phyloP scores from a whole-genome alignment of 2,797 vertebrate species.

The Thunnus albacares region DNA sequence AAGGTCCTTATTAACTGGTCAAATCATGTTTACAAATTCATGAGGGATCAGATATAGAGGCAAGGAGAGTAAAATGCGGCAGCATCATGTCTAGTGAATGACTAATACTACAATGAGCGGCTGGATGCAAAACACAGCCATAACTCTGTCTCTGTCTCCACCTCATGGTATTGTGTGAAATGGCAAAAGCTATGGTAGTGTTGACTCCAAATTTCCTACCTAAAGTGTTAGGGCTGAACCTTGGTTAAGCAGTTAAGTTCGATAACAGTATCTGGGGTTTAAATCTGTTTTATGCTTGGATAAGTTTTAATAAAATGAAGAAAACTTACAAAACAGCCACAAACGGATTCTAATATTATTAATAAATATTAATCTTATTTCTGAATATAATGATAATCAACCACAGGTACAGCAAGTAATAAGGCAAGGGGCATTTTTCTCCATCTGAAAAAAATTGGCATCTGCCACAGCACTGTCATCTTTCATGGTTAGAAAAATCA shows the following conservation, averaged over 20 bases:
- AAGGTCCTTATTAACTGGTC: slow-evolving; percentile 77
- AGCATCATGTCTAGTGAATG: slow-evolving; percentile 67
- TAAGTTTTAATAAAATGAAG: slow-evolving; percentile 20
- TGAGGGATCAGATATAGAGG: slow-evolving; percentile 68
- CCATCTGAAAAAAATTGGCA: slow-evolving; percentile 77
- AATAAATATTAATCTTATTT: slow-evolving; percentile 49
- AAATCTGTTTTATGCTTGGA: slow-evolving; percentile 18
- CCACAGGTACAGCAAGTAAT: slow-evolving; percentile 21
- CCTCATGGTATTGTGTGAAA: slow-evolving; percentile 75
- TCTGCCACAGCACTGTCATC: slow-evolving; percentile 73
- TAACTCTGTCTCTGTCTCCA: slow-evolving; percentile 85
- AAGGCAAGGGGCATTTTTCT: slow-evolving; percentile 69
- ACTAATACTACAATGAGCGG: slow-evolving; percentile 58
- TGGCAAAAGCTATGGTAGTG: slow-evolving; percentile 32
- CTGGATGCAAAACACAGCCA: slow-evolving; percentile 56
- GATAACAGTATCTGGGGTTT: not conserved
- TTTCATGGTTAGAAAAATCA: slow-evolving; percentile 86
- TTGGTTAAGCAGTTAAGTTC: slow-evolving; percentile 21
- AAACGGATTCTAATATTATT: slow-evolving; percentile 16
- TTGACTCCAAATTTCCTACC: slow-evolving; percentile 20
- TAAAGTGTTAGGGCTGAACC: not conserved
- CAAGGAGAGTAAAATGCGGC: slow-evolving; percentile 61
- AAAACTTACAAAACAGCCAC: slow-evolving; percentile 6
- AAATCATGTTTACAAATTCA: slow-evolving; percentile 79
- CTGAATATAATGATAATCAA: slow-evolving; percentile 11